Conservation (phyloP, 2,797 vertebrate species). For the Pyrocephalus nanus region DNA sequence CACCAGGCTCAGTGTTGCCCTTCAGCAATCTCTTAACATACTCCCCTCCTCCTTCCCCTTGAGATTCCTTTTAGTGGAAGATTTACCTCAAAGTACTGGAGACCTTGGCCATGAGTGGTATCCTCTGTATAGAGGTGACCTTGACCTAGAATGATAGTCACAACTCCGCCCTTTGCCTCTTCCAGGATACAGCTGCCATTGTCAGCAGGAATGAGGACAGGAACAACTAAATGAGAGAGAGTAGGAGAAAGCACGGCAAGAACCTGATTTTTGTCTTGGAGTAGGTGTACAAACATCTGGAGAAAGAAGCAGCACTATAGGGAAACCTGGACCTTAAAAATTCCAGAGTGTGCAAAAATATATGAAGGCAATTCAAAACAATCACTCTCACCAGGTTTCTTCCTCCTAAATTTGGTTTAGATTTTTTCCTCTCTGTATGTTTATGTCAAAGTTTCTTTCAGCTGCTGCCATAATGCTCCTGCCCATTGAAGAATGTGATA, state of each 20-base stretch:
- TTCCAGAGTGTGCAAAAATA: neutral
- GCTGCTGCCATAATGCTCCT: conserved; percentile 15
- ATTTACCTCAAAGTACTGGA: conserved; percentile 79
- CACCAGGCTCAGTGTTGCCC: neutral
- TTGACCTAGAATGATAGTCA: neutral
- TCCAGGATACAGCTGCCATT: neutral
- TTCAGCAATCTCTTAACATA: conserved; percentile 69
- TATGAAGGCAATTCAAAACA: neutral
- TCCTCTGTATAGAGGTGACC: conserved; percentile 76
- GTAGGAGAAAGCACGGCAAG: neutral
- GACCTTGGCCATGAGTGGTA: conserved; percentile 85
- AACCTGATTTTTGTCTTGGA: neutral
- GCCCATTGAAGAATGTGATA: neutral
- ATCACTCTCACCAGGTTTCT: neutral
- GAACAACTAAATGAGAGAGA: neutral
- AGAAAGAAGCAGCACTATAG: neutral
- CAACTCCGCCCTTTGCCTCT: neutral
- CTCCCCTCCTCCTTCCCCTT: conserved; percentile 79
- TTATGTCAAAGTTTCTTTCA: conserved; percentile 2
- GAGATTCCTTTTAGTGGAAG: conserved; percentile 80
- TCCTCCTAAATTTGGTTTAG: neutral
- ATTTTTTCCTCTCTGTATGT: neutral
- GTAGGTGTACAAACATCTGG: neutral
- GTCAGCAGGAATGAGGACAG: neutral
- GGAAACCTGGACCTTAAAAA: neutral